Evolutionary conservation across 1,140 invertebrate species (phyloP), one percentile per base, ranked within the genome.

Genomic region (Macrostomum lignano): DNA sequence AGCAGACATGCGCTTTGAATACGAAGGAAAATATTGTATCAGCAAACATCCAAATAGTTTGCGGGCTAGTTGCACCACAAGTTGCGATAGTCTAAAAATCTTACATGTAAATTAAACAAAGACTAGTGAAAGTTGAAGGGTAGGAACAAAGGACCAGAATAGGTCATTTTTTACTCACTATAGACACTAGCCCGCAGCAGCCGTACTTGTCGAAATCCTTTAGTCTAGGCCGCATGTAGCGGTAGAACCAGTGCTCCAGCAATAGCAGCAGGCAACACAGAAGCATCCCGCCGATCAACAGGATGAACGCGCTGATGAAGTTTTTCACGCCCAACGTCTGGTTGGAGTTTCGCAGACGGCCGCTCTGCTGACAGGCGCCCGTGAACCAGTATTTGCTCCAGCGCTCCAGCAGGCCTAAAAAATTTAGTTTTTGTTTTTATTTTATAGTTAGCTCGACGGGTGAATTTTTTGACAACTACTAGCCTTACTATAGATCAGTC

Each of bases 301-400:
- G 65, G 7, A 94, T 65, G 52, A 94, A 96, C 11, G 86, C 86
- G 21, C 76, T 84, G 46, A 91, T 70, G 56, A 96, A 94, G 61
- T 96, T 86, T 50, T 91, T 76, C 25, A 93, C 64, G 2, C 82
- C 82, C 38, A 94, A 59, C 1, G 81, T 82, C 51, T 88, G 76
- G 35, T 60, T 65, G 3, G 43, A 45, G 33, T 24, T 36, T 26
- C 17, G 31, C 17, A 25, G 22, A 31, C 19, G 31, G 31, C 46
- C 41, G 11, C 42, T 42, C 0, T 74, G 74, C 44, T 81, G 74
- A 54, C 88, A 96, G 0, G 79, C 77, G 3, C 86, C 86, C 0
- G 84, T 86, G 68, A 94, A 74, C 82, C 86, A 94, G 50, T 81
- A 91, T 45, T 79, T 67, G 40, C 82, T 67, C 38, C 93, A 61